Percentiles rank a stretch among this genome's conserved stretches.
Conservation (phyloP, 37 sponge, comb jelly and placozoan genomes). For the Geodia barretti region DNA sequence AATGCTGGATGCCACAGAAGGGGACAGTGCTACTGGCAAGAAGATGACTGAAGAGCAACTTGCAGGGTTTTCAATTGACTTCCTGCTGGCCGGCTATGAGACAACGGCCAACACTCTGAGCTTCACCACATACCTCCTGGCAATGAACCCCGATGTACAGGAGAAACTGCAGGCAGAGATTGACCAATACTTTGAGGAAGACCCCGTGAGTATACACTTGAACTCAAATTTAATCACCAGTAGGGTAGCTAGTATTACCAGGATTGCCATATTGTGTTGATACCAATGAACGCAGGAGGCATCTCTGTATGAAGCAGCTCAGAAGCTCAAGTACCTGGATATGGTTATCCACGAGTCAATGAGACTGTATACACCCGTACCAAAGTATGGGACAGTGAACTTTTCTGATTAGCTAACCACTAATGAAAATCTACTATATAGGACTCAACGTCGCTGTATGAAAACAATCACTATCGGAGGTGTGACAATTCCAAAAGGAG, state of each 20-base stretch:
- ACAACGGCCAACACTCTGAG: constrained; percentile 66
- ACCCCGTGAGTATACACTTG: constrained; percentile 29
- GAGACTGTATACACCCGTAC: constrained; percentile 68
- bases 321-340: constrained; percentile 69
- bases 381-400: constrained; percentile 16
- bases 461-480: constrained; percentile 11
- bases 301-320: constrained; percentile 62
- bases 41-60: constrained; percentile 56
- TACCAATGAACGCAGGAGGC: constrained; percentile 50
- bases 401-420: neutral
- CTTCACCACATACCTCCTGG: constrained; percentile 53
- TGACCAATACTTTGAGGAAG: constrained; percentile 33
- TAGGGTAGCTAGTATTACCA: neutral
- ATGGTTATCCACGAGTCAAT: constrained; percentile 67
- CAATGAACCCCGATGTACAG: constrained; percentile 49
- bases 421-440: neutral
- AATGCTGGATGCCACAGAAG: constrained; percentile 50
- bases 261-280: neutral
- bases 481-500: constrained; percentile 52
- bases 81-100: constrained; percentile 75
- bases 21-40: neutral
- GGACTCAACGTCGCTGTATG: constrained; percentile 12
- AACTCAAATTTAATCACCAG: no score
- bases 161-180: constrained; percentile 54
- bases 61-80: constrained; percentile 34